phyloP scores from a whole-genome alignment of 2,113 vertebrate species.

The Empidonax traillii region DNA sequence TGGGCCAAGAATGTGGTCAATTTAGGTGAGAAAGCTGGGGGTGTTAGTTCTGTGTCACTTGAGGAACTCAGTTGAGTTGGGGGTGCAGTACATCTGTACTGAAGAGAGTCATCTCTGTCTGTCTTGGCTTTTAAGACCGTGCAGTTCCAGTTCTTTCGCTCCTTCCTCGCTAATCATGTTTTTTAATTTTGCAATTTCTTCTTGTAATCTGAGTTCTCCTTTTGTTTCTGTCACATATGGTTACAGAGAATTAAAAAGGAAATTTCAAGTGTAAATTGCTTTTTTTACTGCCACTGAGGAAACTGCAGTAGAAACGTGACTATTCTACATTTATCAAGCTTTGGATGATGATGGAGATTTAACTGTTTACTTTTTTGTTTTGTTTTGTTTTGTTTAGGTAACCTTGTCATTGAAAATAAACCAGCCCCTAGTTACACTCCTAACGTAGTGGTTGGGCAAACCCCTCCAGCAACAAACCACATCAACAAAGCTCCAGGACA shows the following conservation, averaged over 20 bases:
- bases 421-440: constrained; percentile 84
- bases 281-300: background rate
- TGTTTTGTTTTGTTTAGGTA: constrained; percentile 77
- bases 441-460: constrained; percentile 85
- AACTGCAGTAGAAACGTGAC: background rate
- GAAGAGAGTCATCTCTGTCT: background rate
- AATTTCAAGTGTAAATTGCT: background rate
- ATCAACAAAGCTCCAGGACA: constrained; percentile 88
- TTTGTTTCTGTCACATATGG: background rate
- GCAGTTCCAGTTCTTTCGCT: background rate
- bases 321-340: background rate
- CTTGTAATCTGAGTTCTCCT: background rate
- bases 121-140: background rate
- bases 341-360: background rate
- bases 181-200: background rate
- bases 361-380: background rate
- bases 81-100: rapidly evolving
- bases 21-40: constrained; percentile 81
- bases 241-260: background rate
- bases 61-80: background rate
- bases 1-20: constrained; percentile 99
- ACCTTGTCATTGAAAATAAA: constrained; percentile 94
- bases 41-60: background rate
- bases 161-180: background rate
- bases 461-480: constrained; percentile 86